Base-by-base conservation (phyloP, 64 coral and sea anemone genomes). In the Pocillopora verrucosa region DNA sequence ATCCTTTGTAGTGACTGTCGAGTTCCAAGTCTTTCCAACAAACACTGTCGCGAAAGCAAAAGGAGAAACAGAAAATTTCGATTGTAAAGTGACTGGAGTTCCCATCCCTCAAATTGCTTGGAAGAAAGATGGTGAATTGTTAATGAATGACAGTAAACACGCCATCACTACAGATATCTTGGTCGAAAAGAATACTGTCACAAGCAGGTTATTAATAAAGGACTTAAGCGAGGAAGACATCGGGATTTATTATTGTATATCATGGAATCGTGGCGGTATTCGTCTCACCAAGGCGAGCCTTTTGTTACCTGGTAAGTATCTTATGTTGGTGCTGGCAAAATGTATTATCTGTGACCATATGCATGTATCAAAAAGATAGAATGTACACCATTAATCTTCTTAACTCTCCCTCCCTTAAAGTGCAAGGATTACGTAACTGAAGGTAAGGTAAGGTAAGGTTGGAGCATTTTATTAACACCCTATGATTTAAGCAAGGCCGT, bases 51-150 rank as follows among this genome's bases (percentile, higher is more conserved):
- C 2, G 25, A 12, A 25, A 19, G 30, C 30, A 30, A 34, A n/a
- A 15, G 82, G 90, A 14, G 38, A 25, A 4, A 5, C 51, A 5
- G 90, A 36, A 0, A 91, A 20, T 11, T 60, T 97, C 19, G 84
- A 86, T 1, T 97, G 95, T 76, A 37, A 51, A 13, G 95, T 91
- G 5, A 82, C 26, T 6, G 95, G 88, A 51, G 26, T 75, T 9
- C 95, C 95, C 20, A 74, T 59, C 30, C 87, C 95, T 38, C 41
- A 37, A 19, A 26, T 96, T n/a, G 81, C 92, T 60, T 96, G 95
- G 95, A 96, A 96, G 62, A 96, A 84, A 91, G 91, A 90, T 60
- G 91, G 95, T 11, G 87, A 86, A 58, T 57, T 79, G 69, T 61
- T 96, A 37, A 91, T 56, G 34, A 92, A 92, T 62, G 41, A 16